Evolutionary conservation across 2,888 invertebrate species (phyloP), one percentile per base, ranked within the genome.

Genomic region (Acrobasis consociella): DNA sequence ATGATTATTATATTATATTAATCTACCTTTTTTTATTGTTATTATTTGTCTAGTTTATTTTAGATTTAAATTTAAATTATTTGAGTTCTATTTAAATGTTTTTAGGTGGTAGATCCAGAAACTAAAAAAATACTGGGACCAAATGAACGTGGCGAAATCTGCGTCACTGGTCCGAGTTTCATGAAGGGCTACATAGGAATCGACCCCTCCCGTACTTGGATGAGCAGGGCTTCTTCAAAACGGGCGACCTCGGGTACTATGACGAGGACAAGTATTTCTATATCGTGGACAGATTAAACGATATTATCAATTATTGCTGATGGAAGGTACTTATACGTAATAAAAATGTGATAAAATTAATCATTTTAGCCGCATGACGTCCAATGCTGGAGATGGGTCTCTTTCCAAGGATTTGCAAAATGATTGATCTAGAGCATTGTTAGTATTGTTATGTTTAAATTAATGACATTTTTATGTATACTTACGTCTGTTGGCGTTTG

Each of bases 101-200:
- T 69, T 70, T 62, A 91, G 92, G 79, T 93, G 61, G 81, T 85
- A 38, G 87, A 93, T 71, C 70, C 80, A 5, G 76, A 92, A 66
- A 94, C 93, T n/a, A 88, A 88, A 42, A 75, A 87, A 72, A 74
- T 82, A 11, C 72, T 94, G 15, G 91, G 85, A 3, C 78, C 83
- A 1, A 82, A 88, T 64, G 77, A 94, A 77, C 81, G 81, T 15
- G 88, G 88, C n/a, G 88, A 89, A 78, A 86, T 89, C 68, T 79
- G 87, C 65, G 66, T 86, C 39, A 83, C 74, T 66, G 86, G 87
- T 2, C 83, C 86, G 10, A 77, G 81, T 38, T 72, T 87, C 62
- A 86, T 86, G 87, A 87, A 86, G 69, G 87, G 84, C 62, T 88
- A 89, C 67, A 80, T 87, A 50, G 83, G 80, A 58, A 67, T 83